phyloP scores from a whole-genome alignment of 2,797 vertebrate genomes.

The Lacerta viridis region DNA sequence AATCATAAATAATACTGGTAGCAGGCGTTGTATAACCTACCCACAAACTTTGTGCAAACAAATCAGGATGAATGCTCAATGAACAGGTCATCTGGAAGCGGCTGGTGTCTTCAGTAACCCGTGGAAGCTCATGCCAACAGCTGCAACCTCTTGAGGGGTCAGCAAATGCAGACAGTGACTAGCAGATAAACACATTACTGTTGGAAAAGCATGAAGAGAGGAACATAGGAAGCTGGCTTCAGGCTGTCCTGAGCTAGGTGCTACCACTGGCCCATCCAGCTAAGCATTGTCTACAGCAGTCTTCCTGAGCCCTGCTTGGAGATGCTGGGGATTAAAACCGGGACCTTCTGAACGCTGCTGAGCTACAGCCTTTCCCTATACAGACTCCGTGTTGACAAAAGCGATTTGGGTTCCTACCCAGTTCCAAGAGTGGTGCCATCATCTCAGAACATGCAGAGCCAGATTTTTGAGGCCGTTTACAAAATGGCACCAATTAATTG shows the following conservation, averaged over 20 bases:
- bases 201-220: background rate
- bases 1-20: background rate
- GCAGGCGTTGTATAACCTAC: too few species aligned
- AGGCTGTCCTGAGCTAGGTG: background rate
- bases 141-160: background rate
- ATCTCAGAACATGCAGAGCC: constrained; percentile 5
- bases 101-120: too few species aligned
- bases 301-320: background rate
- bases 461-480: constrained; percentile 26
- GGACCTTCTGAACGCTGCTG: background rate
- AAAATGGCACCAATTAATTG: constrained; percentile 35
- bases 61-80: background rate
- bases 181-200: background rate
- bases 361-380: background rate
- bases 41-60: background rate
- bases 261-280: background rate
- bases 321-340: background rate
- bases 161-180: background rate
- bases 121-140: background rate
- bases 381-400: background rate
- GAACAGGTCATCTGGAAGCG: too few species aligned
- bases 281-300: background rate
- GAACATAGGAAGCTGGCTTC: background rate
- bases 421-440: background rate
- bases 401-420: background rate